Percentiles rank a stretch among this genome's conserved stretches.
Evolutionary conservation across 2,797 vertebrate genomes (phyloP).

Genomic region (Poeciliopsis infans): DNA sequence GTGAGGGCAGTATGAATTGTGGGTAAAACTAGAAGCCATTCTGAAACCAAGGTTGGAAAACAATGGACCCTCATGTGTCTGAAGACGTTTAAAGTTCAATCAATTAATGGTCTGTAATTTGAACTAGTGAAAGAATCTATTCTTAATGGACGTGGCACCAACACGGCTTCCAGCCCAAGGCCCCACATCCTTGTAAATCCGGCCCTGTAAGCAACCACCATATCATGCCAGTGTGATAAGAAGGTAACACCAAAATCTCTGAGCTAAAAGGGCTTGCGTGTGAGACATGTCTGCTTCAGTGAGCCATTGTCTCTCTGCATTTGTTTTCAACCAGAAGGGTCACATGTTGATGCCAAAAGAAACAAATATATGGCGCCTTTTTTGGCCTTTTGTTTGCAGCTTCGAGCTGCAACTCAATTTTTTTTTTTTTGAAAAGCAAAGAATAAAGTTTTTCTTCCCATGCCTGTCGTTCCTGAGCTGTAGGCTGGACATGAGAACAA

Average conservation of each 20-base stretch:
- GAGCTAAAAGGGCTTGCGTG: not conserved
- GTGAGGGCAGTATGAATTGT: not conserved
- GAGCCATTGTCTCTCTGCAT: not conserved
- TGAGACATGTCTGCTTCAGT: not conserved
- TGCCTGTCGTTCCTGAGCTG: not conserved
- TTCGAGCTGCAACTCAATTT: not conserved
- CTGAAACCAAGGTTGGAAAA: not conserved
- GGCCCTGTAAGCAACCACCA: too few relatives aligned
- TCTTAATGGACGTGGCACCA: too few relatives aligned
- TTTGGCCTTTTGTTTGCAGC: not conserved
- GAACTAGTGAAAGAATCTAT: too few relatives aligned
- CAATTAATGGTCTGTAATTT: too few relatives aligned
- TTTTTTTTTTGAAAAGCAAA: not conserved
- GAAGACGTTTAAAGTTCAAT: not conserved
- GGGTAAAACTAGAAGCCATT: not conserved
- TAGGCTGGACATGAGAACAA: not conserved
- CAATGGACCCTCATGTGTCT: not conserved
- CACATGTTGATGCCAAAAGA: not conserved
- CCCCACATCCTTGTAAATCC: too few relatives aligned
- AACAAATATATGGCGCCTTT: not conserved
- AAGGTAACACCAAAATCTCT: not conserved
- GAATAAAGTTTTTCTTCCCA: not conserved
- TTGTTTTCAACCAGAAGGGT: not conserved
- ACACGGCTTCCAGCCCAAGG: too few relatives aligned
- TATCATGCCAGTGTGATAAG: not conserved